Conservation (phyloP, 2,797 vertebrate genomes). For the Hypotaenidia okinawae region DNA sequence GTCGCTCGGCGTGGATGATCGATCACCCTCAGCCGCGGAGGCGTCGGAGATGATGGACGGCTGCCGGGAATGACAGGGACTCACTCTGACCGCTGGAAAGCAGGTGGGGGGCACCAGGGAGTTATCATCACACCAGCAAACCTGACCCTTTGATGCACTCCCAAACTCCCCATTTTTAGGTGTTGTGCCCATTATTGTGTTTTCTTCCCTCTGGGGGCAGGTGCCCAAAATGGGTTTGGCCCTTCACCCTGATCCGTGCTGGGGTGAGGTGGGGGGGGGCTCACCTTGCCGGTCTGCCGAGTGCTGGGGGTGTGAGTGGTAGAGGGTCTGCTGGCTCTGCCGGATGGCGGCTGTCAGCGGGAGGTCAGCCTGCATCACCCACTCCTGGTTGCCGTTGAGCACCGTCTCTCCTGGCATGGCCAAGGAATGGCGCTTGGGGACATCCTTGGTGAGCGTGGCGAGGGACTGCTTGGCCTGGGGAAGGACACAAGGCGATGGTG, state of each 20-base stretch:
- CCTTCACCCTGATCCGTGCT: rapidly evolving
- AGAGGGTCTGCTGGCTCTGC: constrained; percentile 96
- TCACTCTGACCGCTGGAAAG: constrained; percentile 90
- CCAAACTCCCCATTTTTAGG: rapidly evolving
- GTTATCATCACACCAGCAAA: neutral
- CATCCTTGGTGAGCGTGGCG: constrained; percentile 94
- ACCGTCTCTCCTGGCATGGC: constrained; percentile 92
- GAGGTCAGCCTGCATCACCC: constrained; percentile 95
- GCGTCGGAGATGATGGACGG: constrained; percentile 96
- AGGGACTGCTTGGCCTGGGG: constrained; percentile 95
- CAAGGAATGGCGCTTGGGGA: constrained; percentile 93
- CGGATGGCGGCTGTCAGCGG: constrained; percentile 96
- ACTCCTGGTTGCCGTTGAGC: constrained; percentile 96
- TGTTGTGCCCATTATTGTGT: neutral
- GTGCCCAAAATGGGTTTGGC: rapidly evolving
- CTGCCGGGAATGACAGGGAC: constrained; percentile 95
- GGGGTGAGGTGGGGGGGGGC: neutral
- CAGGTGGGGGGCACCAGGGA: neutral
- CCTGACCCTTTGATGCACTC: rapidly evolving
- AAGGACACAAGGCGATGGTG: neutral
- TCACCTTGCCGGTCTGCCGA: constrained; percentile 89
- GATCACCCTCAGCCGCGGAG: constrained; percentile 91
- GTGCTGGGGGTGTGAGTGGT: constrained; percentile 91
- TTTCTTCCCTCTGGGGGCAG: rapidly evolving
- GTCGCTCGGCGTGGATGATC: constrained; percentile 95